Percentiles rank a stretch among this genome's conserved stretches.
These are phyloP conservation scores for Cettia cetti DNA, from an alignment of 2,113 vertebrate species.

Conservation along the genomic window DNA sequence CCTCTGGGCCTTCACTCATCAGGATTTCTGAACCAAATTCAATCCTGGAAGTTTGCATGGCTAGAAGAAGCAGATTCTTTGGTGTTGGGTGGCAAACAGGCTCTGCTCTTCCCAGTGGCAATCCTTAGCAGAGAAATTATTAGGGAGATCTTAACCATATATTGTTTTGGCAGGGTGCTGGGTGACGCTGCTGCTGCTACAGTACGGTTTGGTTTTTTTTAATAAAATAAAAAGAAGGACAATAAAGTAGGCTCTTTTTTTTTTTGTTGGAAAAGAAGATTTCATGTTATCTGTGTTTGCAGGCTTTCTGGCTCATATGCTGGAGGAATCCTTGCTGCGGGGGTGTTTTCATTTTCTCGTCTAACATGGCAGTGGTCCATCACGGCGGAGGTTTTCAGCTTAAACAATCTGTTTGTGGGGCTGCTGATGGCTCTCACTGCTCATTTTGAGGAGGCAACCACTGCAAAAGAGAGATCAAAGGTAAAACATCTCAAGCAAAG, in stretches of 20 bases:
- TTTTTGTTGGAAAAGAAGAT: conserved; percentile 78
- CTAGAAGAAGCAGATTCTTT: neutral
- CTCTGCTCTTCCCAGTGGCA: conserved; percentile 25
- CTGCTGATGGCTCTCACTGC: conserved; percentile 85
- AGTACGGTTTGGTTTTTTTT: neutral
- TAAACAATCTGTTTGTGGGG: conserved; percentile 96
- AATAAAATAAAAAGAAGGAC: conserved; percentile 48
- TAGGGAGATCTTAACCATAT: conserved; percentile 45
- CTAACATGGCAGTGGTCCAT: conserved; percentile 98
- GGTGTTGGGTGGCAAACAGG: neutral
- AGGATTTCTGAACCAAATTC: neutral
- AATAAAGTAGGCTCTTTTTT: conserved; percentile 68
- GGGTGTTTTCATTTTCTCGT: conserved; percentile 90
- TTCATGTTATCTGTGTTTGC: conserved; percentile 83
- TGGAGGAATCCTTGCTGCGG: conserved; percentile 90
- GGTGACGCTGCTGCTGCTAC: conserved; percentile 56
- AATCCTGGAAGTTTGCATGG: neutral
- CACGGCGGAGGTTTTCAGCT: conserved; percentile 93
- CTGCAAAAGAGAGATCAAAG: conserved; percentile 84
- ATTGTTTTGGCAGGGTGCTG: conserved; percentile 58
- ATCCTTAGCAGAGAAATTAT: conserved; percentile 31
- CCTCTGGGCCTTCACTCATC: neutral
- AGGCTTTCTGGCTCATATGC: conserved; percentile 88
- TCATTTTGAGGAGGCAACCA: conserved; percentile 81
- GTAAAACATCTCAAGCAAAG: conserved; percentile 75